Evolutionary conservation across 2,888 invertebrate genomes (phyloP), one percentile per base, ranked within the genome.

Genomic region (Pandemis cinnamomeana): DNA sequence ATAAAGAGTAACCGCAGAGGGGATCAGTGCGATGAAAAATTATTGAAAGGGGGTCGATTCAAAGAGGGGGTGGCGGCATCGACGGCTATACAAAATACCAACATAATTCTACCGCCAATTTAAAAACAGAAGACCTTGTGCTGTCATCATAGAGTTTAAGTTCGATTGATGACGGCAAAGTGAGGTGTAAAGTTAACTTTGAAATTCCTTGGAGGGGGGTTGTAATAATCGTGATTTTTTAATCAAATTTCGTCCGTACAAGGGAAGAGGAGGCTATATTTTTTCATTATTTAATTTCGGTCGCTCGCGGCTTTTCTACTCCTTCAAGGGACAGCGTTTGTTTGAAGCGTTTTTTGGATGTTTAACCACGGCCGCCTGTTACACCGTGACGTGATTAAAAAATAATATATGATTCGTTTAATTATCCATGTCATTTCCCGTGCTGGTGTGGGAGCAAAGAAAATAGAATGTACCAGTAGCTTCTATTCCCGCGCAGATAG

Each of bases 151-250:
- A 89, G 71, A 76, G 83, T 72, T 67, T 10, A 78, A 15, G 77
- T 61, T 87, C 5, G 75, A 36, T 41, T 77, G 78, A 0, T 15
- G 51, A 15, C 2, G 27, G 7, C 46, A 77, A 80, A 71, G 63
- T 67, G 42, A 79, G 71, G 76, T 66, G 78, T 76, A 75, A 80
- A 79, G 78, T 85, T 80, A 78, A 80, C 82, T 84, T 87, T 84
- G 84, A 85, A 86, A 87, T 87, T 86, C 83, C 87, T 80, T 82
- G 86, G 86, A 88, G 91, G 92, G 89, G 89, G 89, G 83, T 81
- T 87, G 93, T 92, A 94, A 94, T 94, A 94, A 94, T 94, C 94
- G 94, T 94, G 94, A 94, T 94, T 94, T 94, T 94, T 94, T 94
- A 94, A 94, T 94, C 94, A 94, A 94, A 94, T 94, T 94, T 94